Evolutionary conservation across 1,140 invertebrate species (phyloP).

Genomic region (Leptinotarsa undecemlineata): DNA sequence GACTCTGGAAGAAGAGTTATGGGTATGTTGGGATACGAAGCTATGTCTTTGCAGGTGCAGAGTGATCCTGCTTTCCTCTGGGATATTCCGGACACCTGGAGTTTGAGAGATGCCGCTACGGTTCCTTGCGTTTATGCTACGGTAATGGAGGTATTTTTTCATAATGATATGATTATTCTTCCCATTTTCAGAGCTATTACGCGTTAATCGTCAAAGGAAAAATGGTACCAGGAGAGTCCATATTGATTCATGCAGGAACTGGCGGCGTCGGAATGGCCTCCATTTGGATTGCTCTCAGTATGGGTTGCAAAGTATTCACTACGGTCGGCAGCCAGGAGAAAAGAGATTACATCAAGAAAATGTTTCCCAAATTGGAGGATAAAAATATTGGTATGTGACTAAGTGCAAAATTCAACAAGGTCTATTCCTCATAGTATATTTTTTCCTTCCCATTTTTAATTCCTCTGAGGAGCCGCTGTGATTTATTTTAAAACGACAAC

Average conservation of each 20-base stretch:
- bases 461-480: too few species aligned
- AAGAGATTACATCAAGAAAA: constrained; percentile 81
- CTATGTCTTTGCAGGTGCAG: constrained; percentile 63
- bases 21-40: constrained; percentile 64
- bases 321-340: constrained; percentile 88
- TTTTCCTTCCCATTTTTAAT: too few species aligned
- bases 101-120: constrained; percentile 82
- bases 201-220: constrained; percentile 24
- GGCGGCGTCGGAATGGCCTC: constrained; percentile 95
- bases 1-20: constrained; percentile 66
- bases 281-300: constrained; percentile 85
- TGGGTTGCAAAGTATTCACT: constrained; percentile 84
- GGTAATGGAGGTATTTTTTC: constrained; percentile 32
- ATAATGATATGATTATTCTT: neutral
- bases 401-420: neutral
- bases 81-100: constrained; percentile 82
- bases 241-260: constrained; percentile 93
- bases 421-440: too few species aligned
- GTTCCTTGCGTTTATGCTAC: constrained; percentile 86
- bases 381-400: constrained; percentile 64
- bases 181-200: constrained; percentile 30
- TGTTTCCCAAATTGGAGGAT: constrained; percentile 81
- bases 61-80: constrained; percentile 65
- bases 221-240: constrained; percentile 72
- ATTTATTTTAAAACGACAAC: too few species aligned